Conservation (phyloP, 2,797 vertebrate genomes). For the Acrocephalus scirpaceus region DNA sequence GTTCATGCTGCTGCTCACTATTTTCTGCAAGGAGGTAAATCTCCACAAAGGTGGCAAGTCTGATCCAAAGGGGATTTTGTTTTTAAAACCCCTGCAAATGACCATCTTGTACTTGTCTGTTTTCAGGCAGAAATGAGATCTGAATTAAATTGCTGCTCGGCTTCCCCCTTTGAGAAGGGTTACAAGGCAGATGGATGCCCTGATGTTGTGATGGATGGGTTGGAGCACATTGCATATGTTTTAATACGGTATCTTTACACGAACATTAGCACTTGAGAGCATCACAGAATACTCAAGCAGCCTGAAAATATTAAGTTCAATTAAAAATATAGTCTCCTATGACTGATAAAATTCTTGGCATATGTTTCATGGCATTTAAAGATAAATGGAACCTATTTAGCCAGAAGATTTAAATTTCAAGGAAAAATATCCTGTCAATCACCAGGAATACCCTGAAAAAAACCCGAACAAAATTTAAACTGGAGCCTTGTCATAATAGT, state of each 20-base stretch:
- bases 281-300: not conserved
- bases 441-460: not conserved
- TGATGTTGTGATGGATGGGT: not conserved
- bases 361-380: not conserved
- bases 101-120: not conserved
- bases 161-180: not conserved
- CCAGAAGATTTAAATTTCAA: not conserved
- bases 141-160: not conserved
- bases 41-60: not conserved
- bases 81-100: not conserved
- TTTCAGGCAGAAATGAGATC: conserved; percentile 10
- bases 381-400: not conserved
- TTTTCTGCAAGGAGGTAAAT: conserved; percentile 37
- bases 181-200: not conserved
- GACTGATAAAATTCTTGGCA: not conserved
- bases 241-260: not conserved
- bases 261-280: not conserved
- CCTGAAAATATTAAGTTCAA: not conserved
- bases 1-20: conserved; percentile 18
- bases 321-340: not conserved
- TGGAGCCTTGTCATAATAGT: not conserved
- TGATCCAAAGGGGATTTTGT: not conserved
- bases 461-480: not conserved
- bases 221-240: not conserved
- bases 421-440: not conserved